These are phyloP conservation scores for Drosophila bunnanda DNA, from an alignment of 2,888 invertebrate species.

Conservation along the genomic window DNA sequence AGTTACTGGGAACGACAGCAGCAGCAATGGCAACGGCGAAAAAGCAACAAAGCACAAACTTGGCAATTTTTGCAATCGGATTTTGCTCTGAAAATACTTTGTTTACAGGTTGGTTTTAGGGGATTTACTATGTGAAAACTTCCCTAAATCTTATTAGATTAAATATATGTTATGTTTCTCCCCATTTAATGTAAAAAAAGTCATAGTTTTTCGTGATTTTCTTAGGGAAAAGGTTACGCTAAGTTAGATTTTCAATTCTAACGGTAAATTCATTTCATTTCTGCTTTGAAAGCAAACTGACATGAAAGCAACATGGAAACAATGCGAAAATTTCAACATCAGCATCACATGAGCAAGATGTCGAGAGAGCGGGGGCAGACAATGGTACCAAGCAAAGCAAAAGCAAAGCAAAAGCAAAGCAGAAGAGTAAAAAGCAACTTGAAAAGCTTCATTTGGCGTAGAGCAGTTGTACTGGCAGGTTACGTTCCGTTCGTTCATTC, in stretches of 20 bases:
- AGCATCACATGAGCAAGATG: slow-evolving; percentile 3
- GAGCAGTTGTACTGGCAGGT: slow-evolving; percentile 13
- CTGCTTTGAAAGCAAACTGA: slow-evolving; percentile 8
- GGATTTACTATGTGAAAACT: not conserved
- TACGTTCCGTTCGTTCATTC: slow-evolving; percentile 8
- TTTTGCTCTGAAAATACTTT: slow-evolving; percentile 22
- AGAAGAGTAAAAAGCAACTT: slow-evolving; percentile 32
- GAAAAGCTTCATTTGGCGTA: slow-evolving; percentile 5
- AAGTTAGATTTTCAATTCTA: not conserved
- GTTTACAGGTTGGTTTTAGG: slow-evolving; percentile 6
- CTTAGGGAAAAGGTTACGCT: not conserved
- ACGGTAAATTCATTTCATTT: not conserved
- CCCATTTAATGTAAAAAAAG: not conserved
- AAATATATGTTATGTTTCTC: not conserved
- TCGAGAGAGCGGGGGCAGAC: not conserved
- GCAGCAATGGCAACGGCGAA: slow-evolving; percentile 11
- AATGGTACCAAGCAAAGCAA: not conserved
- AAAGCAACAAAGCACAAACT: slow-evolving; percentile 28
- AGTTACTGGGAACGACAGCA: not conserved
- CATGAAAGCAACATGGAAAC: slow-evolving; percentile 1
- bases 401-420: slow-evolving; percentile 18
- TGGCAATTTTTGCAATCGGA: slow-evolving; percentile 21
- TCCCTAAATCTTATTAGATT: not conserved
- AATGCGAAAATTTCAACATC: not conserved
- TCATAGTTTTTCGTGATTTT: too few species aligned